phyloP scores from a whole-genome alignment of 1,140 invertebrate genomes.

The Heliconius nattereri region DNA sequence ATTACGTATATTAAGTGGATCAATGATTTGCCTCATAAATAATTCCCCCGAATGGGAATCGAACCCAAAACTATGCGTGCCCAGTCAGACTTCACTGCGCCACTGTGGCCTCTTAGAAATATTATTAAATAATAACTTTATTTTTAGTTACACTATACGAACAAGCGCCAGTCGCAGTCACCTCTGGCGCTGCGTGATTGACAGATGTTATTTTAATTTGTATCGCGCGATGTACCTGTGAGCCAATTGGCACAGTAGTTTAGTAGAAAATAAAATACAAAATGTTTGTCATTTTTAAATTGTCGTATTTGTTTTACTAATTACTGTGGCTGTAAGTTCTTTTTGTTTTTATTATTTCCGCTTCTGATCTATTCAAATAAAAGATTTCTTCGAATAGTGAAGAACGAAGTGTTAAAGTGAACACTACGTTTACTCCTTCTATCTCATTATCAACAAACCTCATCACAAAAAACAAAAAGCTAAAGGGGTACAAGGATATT shows the following conservation, averaged over 20 bases:
- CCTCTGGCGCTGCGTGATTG: not conserved
- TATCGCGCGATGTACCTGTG: not conserved
- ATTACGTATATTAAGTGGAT: no score
- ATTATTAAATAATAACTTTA: not conserved
- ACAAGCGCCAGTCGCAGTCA: not conserved
- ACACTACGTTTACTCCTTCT: no score
- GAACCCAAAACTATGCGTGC: no score
- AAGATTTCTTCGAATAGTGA: no score
- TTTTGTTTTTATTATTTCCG: no score
- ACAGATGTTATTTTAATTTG: constrained; percentile 13
- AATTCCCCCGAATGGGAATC: no score
- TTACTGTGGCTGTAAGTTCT: not conserved
- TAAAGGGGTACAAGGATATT: no score
- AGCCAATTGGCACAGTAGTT: not conserved
- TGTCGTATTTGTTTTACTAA: not conserved
- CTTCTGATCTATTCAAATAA: not conserved
- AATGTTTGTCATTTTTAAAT: not conserved
- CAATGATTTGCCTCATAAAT: no score
- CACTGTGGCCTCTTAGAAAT: not conserved
- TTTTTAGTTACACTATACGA: not conserved
- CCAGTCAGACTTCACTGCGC: no score
- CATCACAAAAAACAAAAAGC: no score
- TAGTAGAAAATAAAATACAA: not conserved
- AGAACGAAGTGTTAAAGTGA: no score
- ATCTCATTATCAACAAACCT: no score